Evolutionary conservation across 1,140 invertebrate genomes (phyloP).

Genomic region (Halesus radiatus): DNA sequence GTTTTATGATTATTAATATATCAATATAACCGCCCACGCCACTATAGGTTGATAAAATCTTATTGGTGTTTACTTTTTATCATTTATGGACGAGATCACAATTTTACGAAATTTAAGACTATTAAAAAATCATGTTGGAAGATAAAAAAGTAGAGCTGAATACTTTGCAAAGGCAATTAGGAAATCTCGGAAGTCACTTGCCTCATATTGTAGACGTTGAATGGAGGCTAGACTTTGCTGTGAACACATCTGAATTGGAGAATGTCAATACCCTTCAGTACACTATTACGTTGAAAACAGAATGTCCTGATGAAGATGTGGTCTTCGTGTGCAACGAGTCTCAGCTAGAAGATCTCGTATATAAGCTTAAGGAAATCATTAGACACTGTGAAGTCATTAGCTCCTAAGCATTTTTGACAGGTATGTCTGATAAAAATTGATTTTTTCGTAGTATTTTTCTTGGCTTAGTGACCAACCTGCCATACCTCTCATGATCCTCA

Average conservation of each 20-base stretch:
- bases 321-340: constrained; percentile 75
- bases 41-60: too few species aligned
- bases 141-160: constrained; percentile 30
- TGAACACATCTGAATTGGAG: constrained; percentile 63
- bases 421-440: too few species aligned
- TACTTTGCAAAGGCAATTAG: constrained; percentile 58
- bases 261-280: constrained; percentile 65
- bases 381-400: constrained; percentile 73
- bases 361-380: constrained; percentile 76
- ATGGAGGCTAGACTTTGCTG: constrained; percentile 75
- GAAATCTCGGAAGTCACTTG: constrained; percentile 67
- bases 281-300: constrained; percentile 65
- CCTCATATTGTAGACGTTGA: constrained; percentile 76
- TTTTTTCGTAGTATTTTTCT: too few species aligned
- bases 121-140: constrained; percentile 35
- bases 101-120: constrained; percentile 5
- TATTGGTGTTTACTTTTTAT: not conserved
- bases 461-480: too few species aligned
- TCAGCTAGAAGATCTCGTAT: constrained; percentile 77
- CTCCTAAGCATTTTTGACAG: constrained; percentile 5
- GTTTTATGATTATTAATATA: too few species aligned
- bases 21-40: too few species aligned
- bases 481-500: too few species aligned
- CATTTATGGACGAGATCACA: constrained; percentile 4
- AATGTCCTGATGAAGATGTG: constrained; percentile 64